Evolutionary conservation across 2,113 vertebrate genomes (phyloP).

Genomic region (Piliocolobus tephrosceles): DNA sequence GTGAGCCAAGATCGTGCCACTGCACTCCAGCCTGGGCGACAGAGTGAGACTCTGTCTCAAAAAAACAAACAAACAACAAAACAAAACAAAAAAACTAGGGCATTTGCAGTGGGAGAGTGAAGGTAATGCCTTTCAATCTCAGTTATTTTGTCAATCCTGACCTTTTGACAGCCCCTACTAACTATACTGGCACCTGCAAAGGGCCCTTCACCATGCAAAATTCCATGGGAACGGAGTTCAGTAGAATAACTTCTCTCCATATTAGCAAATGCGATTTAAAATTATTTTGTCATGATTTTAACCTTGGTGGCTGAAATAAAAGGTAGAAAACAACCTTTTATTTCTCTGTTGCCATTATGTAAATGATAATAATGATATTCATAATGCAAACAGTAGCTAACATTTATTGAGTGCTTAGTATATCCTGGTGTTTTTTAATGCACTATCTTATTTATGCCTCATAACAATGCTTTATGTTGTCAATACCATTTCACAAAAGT

Average conservation of each 20-base stretch:
- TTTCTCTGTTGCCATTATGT: background rate
- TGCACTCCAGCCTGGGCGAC: too few species aligned
- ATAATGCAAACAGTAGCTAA: background rate
- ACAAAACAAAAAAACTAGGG: too few species aligned
- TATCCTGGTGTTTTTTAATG: background rate
- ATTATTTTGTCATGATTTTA: background rate
- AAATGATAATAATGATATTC: background rate
- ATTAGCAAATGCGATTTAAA: background rate
- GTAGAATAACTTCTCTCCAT: background rate
- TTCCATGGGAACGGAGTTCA: background rate
- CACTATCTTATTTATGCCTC: background rate
- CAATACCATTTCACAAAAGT: background rate
- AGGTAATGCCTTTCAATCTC: background rate
- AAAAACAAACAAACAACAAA: too few species aligned
- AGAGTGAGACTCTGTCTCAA: too few species aligned
- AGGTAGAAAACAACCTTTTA: background rate
- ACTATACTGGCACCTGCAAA: background rate
- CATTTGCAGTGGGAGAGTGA: rapidly evolving
- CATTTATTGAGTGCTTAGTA: background rate
- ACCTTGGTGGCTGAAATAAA: background rate
- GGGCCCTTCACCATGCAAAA: background rate
- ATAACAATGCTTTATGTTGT: background rate
- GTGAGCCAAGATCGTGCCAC: too few species aligned
- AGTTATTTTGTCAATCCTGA: background rate
- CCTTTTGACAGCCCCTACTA: background rate